Evolutionary conservation across 2,797 vertebrate species (phyloP).

Genomic region (Arrhamphus sclerolepis): DNA sequence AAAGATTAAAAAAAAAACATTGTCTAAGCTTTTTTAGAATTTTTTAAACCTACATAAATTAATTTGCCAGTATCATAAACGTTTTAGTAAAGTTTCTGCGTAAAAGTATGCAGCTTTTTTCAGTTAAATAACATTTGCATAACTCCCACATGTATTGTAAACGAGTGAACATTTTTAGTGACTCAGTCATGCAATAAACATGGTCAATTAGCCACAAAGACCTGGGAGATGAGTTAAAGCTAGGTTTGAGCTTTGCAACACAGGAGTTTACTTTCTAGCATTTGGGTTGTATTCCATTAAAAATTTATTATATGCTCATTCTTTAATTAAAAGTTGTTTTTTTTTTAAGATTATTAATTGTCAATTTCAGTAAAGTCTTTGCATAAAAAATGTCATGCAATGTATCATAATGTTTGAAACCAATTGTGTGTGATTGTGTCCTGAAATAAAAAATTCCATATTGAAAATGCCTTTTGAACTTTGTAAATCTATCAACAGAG

Average conservation of each 20-base stretch:
- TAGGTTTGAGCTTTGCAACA: conserved; percentile 27
- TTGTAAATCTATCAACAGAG: conserved; percentile 15
- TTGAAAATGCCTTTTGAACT: conserved; percentile 31
- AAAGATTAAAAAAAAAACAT: conserved; percentile 2
- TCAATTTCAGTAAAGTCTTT: conserved; percentile 34
- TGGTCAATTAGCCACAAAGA: background rate
- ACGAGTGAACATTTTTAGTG: conserved; percentile 33
- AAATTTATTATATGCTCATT: conserved; percentile 21
- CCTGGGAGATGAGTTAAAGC: background rate
- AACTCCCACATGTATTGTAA: conserved; percentile 45
- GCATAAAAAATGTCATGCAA: conserved; percentile 35
- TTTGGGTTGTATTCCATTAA: conserved; percentile 11
- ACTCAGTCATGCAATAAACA: conserved; percentile 13
- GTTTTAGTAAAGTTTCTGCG: conserved; percentile 27
- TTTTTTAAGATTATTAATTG: conserved; percentile 30
- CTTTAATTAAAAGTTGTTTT: conserved; percentile 23
- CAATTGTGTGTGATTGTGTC: conserved; percentile 42
- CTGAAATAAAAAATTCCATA: conserved; percentile 57
- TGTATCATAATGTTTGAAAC: conserved; percentile 43
- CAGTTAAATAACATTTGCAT: conserved; percentile 38
- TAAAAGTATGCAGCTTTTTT: conserved; percentile 38
- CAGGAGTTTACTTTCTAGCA: conserved; percentile 15
- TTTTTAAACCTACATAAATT: conserved; percentile 41
- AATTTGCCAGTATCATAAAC: conserved; percentile 21
- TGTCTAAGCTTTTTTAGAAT: conserved; percentile 9